Percentiles rank a stretch among this genome's conserved stretches.
These are phyloP conservation scores for Microctenopoma lineatum DNA, from an alignment of 2,797 vertebrate species.

Conservation along the genomic window DNA sequence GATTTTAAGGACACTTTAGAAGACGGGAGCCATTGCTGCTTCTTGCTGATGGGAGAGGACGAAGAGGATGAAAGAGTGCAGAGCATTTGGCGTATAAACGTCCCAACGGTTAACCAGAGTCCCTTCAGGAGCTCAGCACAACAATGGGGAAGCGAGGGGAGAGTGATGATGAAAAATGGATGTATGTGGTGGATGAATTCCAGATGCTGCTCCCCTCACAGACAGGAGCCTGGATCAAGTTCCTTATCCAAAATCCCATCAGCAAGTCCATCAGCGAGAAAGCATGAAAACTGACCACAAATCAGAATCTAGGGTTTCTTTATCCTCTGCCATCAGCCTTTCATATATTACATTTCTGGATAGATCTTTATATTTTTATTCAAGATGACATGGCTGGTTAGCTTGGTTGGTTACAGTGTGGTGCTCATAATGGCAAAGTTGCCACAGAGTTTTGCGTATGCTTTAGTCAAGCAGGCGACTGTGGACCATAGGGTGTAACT, in stretches of 20 bases:
- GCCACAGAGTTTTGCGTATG: too few species aligned
- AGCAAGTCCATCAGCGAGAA: conserved; percentile 40
- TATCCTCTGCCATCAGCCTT: conserved; percentile 42
- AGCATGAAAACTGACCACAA: conserved; percentile 61
- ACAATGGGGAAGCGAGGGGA: conserved; percentile 63
- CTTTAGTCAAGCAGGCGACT: too few species aligned
- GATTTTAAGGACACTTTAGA: conserved; percentile 21
- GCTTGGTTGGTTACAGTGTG: not conserved
- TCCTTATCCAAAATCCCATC: conserved; percentile 62
- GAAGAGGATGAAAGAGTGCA: conserved; percentile 51
- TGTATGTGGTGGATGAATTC: conserved; percentile 78
- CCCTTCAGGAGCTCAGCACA: conserved; percentile 73
- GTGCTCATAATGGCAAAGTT: not conserved
- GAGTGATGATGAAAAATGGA: conserved; percentile 80
- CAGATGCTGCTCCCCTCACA: conserved; percentile 66
- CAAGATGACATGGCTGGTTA: conserved; percentile 16
- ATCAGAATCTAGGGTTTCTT: conserved; percentile 60
- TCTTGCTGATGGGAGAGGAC: conserved; percentile 5
- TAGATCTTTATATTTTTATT: conserved; percentile 34
- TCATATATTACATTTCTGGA: conserved; percentile 32
- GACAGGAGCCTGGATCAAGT: conserved; percentile 66
- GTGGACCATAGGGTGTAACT: too few species aligned
- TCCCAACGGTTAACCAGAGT: conserved; percentile 52
- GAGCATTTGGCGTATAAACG: conserved; percentile 47
- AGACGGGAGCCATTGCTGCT: conserved; percentile 25